Evolutionary conservation across 2,888 invertebrate species (phyloP).

Genomic region (Cryptus armator): DNA sequence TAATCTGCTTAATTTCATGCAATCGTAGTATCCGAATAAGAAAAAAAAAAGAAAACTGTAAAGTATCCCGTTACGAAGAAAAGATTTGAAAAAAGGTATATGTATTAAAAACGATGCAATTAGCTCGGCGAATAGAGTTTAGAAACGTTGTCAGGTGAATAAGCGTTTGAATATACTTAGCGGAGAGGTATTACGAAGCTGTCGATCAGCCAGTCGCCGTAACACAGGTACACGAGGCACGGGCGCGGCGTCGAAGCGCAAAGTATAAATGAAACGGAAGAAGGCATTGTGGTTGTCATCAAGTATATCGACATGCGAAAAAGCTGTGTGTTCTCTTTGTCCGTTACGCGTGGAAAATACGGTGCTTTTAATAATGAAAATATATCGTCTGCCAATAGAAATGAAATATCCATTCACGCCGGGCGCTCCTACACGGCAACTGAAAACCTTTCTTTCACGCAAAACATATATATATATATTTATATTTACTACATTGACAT

Average conservation of each 20-base stretch:
- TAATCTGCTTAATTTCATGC: too few species aligned
- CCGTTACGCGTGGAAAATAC: slow-evolving; percentile 42
- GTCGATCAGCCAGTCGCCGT: slow-evolving; percentile 28
- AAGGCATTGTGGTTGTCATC: slow-evolving; percentile 58
- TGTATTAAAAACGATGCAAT: slow-evolving; percentile 2
- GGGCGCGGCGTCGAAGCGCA: slow-evolving; percentile 9
- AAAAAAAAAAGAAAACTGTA: background rate
- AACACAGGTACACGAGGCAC: background rate
- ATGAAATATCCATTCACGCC: slow-evolving; percentile 60
- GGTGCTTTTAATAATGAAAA: slow-evolving; percentile 64
- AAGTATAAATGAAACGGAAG: slow-evolving; percentile 52
- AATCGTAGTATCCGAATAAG: background rate
- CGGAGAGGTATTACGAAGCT: slow-evolving; percentile 38
- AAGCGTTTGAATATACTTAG: background rate
- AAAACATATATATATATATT: background rate
- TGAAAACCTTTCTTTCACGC: slow-evolving; percentile 49
- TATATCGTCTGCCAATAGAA: slow-evolving; percentile 66
- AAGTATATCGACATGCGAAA: slow-evolving; percentile 64
- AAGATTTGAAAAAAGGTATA: background rate
- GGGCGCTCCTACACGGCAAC: slow-evolving; percentile 42
- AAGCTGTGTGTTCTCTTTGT: slow-evolving; percentile 50
- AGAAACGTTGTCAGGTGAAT: slow-evolving; percentile 1
- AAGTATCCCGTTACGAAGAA: background rate
- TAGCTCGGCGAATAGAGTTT: slow-evolving; percentile 11
- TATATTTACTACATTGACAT: background rate